Evolutionary conservation across 1,140 invertebrate genomes (phyloP).

Genomic region (Heliconius melpomene): DNA sequence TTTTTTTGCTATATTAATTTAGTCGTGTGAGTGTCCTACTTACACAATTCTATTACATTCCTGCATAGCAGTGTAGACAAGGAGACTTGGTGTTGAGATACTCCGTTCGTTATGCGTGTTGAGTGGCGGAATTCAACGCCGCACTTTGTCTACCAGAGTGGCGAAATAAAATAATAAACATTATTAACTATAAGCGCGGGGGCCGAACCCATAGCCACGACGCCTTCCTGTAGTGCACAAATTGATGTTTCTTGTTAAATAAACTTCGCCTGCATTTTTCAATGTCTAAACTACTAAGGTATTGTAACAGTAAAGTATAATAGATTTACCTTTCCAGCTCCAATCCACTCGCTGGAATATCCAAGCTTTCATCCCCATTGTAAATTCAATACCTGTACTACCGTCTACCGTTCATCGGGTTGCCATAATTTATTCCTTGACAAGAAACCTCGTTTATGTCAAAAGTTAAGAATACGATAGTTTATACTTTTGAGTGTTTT

Average conservation of each 20-base stretch:
- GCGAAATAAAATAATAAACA: too few species aligned
- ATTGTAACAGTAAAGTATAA: neutral
- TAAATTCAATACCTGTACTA: constrained; percentile 24
- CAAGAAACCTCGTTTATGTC: constrained; percentile 15
- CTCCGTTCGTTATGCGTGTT: neutral
- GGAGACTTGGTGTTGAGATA: neutral
- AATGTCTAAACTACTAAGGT: neutral
- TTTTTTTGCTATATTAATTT: neutral
- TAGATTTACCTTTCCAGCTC: neutral
- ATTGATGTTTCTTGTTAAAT: neutral
- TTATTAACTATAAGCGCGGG: too few species aligned
- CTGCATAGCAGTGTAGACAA: too few species aligned
- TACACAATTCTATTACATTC: too few species aligned
- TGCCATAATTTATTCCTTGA: constrained; percentile 27
- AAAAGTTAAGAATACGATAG: neutral
- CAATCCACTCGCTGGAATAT: constrained; percentile 20
- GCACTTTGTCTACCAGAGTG: neutral
- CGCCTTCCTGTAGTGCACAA: neutral
- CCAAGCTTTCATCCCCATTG: constrained; percentile 25
- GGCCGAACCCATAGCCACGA: too few species aligned
- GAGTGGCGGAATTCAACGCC: neutral
- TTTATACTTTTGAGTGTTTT: neutral
- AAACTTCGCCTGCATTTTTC: neutral
- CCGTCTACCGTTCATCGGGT: constrained; percentile 15
- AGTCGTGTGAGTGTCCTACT: too few species aligned